A percentile compares a stretch with the other conserved stretches of the same genome.
Conservation (phyloP, 1,140 invertebrate genomes). For the Dufourea novaeangliae region DNA sequence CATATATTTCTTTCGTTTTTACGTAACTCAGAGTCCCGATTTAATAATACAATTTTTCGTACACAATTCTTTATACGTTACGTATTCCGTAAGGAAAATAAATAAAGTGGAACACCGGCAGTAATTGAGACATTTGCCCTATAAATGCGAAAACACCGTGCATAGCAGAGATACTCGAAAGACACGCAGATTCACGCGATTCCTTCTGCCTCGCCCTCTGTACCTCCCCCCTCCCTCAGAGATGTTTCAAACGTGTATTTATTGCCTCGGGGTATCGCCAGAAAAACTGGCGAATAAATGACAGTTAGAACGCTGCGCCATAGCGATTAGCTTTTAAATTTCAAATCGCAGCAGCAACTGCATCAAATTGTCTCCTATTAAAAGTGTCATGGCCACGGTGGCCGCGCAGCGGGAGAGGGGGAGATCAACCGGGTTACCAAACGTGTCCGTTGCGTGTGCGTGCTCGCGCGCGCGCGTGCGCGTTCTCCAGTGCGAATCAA, state of each 20-base stretch:
- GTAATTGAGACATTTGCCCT: no score
- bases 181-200: not conserved
- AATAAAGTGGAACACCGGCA: no score
- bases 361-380: conserved; percentile 79
- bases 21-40: no score
- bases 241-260: conserved; percentile 3
- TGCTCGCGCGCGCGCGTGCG: conserved; percentile 4
- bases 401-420: conserved; percentile 26
- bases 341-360: conserved; percentile 76
- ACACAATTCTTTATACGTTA: no score
- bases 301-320: conserved; percentile 14
- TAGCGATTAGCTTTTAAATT: conserved; percentile 71
- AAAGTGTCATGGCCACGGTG: conserved; percentile 78
- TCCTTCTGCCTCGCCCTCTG: not conserved
- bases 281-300: conserved; percentile 1
- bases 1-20: no score
- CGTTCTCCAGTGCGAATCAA: not conserved
- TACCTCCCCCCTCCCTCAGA: not conserved
- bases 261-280: conserved; percentile 14
- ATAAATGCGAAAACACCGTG: not conserved
- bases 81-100: no score
- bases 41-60: no score
- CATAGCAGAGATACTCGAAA: not conserved
- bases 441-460: conserved; percentile 23
- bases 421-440: conserved; percentile 39